A percentile compares a stretch with the other conserved stretches of the same genome.
These are phyloP conservation scores for Actenoides hombroni DNA, from an alignment of 2,113 vertebrate species.

Conservation along the genomic window DNA sequence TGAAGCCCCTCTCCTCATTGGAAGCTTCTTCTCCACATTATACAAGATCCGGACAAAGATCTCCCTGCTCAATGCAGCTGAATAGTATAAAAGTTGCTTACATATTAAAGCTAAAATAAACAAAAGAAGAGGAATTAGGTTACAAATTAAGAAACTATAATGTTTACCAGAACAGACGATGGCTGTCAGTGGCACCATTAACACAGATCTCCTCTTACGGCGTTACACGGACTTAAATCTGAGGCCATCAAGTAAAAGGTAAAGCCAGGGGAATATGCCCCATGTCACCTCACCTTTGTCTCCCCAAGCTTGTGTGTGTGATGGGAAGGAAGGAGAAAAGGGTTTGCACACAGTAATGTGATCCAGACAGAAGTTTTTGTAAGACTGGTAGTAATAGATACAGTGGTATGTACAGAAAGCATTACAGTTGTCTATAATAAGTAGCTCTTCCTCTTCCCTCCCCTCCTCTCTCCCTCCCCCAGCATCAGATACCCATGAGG, in stretches of 20 bases:
- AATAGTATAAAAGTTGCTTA: constrained; percentile 22
- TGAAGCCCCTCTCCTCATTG: neutral
- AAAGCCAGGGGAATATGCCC: neutral
- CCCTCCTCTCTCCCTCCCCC: neutral
- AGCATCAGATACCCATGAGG: neutral
- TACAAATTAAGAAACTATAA: constrained; percentile 22
- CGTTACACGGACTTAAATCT: neutral
- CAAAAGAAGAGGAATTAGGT: neutral
- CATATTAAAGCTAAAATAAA: constrained; percentile 37
- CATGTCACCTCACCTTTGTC: neutral
- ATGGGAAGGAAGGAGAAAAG: neutral
- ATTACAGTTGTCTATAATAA: neutral
- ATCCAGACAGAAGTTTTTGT: neutral
- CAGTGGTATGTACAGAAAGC: neutral
- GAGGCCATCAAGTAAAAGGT: neutral
- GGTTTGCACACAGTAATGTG: neutral
- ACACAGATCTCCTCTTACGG: neutral
- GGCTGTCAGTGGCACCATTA: constrained; percentile 1
- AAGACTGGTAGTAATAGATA: neutral
- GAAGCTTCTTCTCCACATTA: neutral
- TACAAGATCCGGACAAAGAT: neutral
- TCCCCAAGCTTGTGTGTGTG: neutral
- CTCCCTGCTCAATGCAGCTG: neutral
- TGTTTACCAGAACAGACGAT: neutral
- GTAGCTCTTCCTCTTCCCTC: neutral